Base-by-base conservation (phyloP, 2,113 vertebrate genomes). In the Anhinga rufa region DNA sequence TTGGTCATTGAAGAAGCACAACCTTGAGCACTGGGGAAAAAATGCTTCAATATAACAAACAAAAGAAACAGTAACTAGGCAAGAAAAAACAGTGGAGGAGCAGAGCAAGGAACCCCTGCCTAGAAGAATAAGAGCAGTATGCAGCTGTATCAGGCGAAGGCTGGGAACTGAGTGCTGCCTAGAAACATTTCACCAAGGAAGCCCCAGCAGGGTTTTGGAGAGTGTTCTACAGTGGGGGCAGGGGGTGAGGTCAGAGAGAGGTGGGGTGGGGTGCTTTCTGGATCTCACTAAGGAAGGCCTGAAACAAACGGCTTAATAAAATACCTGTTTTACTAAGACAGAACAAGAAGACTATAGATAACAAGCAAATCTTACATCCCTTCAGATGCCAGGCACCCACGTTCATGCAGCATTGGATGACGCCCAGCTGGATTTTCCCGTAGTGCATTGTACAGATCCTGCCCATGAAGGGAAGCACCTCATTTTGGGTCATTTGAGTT, bases 391-490 rank as follows among this genome's bases (percentile, higher is more conserved):
- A 19, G 10, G 6, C 5, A 42, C 10, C 14, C 14, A 8, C 5
- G 21, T 51, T 28, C 1, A 0, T 38, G 17, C 69, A 76, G 46
- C 52, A 28, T 0, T 25, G 12, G 14, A n/a, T 25, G 20, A 19
- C 84, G 14, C 20, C 2, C 3, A 28, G 10, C 2, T 74, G 49
- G 29, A 29, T 74, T 69, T 64, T 55, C 29, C 48, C 16, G 29
- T 20, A 26, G 38, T 32, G 7, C 0, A 0, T 40, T 38, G 16
- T 42, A 34, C 11, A 60, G 38, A 65, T 40, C 16, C 24, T 34
- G 11, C 29, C 32, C 21, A 4, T 26, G 12, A 25, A 86, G 40
- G 28, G n/a, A 70, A 61, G 16, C 0, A 0, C 4, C 46, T 57
- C n/a, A 31, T 61, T 86, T 64, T 31, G 22, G 17, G 31, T 70